Conservation (phyloP, 2,797 vertebrate genomes). For the Vipera ursinii region DNA sequence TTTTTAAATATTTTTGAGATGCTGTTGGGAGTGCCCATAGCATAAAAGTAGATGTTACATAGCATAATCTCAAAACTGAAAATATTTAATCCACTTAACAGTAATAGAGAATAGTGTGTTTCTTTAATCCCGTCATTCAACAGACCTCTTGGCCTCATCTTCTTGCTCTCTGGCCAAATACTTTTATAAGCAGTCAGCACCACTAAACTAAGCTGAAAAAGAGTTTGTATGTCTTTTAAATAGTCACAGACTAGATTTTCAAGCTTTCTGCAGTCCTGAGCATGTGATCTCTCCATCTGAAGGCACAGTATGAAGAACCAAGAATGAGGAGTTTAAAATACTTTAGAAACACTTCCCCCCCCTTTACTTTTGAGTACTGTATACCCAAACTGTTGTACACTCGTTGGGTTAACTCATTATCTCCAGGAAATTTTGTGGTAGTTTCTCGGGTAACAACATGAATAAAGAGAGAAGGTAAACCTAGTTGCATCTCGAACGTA, state of each 20-base stretch:
- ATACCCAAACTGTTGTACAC: not conserved
- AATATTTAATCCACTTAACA: not conserved
- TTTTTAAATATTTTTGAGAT: not conserved
- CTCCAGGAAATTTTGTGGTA: not conserved
- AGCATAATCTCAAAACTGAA: not conserved
- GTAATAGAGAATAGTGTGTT: not conserved
- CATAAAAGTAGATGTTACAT: not conserved
- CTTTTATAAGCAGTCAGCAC: not conserved
- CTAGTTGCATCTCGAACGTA: not conserved
- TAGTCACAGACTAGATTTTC: slow-evolving; percentile 21
- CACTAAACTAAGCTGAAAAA: not conserved
- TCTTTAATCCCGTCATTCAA: not conserved
- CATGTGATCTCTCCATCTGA: not conserved
- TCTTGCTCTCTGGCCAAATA: not conserved
- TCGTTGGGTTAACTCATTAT: not conserved
- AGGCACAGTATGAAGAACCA: not conserved
- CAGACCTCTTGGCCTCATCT: not conserved
- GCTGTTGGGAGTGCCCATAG: not conserved
- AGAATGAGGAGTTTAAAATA: not conserved
- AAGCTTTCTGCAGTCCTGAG: not conserved
- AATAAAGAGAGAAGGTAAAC: not conserved
- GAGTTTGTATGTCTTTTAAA: not conserved
- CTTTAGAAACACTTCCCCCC: not conserved
- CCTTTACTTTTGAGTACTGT: not conserved
- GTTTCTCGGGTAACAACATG: not conserved